These are phyloP conservation scores for Pteropus alecto DNA, from an alignment of 2,113 vertebrate genomes.

Conservation along the genomic window DNA sequence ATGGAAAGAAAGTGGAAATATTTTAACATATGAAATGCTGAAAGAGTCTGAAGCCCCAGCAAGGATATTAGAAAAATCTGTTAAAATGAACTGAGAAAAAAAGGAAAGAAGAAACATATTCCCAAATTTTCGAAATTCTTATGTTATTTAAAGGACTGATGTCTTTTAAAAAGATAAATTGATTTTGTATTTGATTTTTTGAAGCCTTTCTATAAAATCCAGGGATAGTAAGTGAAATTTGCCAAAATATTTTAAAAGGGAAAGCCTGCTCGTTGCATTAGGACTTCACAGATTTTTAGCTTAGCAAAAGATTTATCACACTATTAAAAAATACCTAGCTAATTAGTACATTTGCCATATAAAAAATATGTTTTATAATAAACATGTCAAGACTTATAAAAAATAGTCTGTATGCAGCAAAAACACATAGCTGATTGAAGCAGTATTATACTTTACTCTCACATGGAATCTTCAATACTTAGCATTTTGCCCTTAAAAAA, in stretches of 20 bases:
- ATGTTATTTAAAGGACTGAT: conserved; percentile 20
- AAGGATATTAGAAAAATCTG: background rate
- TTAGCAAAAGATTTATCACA: conserved; percentile 55
- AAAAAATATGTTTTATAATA: conserved; percentile 64
- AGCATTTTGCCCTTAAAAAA: conserved; percentile 57
- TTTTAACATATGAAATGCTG: conserved; percentile 51
- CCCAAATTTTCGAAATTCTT: conserved; percentile 60
- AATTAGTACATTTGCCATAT: conserved; percentile 73
- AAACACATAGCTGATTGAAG: conserved; percentile 51
- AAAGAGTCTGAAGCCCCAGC: background rate
- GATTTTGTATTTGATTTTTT: conserved; percentile 73
- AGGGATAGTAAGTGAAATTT: conserved; percentile 68
- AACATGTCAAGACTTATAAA: conserved; percentile 69
- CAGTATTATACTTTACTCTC: conserved; percentile 27
- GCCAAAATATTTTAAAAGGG: conserved; percentile 70
- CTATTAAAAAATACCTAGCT: conserved; percentile 61
- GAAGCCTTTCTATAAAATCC: conserved; percentile 69
- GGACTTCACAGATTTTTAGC: conserved; percentile 64
- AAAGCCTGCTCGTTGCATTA: conserved; percentile 38
- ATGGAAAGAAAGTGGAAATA: conserved; percentile 66
- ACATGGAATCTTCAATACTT: conserved; percentile 24
- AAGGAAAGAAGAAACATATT: conserved; percentile 48
- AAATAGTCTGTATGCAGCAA: conserved; percentile 34
- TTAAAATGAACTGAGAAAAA: conserved; percentile 51
- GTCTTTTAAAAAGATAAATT: conserved; percentile 60